phyloP scores from a whole-genome alignment of 2,113 vertebrate species.

The Rousettus leschenaultii region DNA sequence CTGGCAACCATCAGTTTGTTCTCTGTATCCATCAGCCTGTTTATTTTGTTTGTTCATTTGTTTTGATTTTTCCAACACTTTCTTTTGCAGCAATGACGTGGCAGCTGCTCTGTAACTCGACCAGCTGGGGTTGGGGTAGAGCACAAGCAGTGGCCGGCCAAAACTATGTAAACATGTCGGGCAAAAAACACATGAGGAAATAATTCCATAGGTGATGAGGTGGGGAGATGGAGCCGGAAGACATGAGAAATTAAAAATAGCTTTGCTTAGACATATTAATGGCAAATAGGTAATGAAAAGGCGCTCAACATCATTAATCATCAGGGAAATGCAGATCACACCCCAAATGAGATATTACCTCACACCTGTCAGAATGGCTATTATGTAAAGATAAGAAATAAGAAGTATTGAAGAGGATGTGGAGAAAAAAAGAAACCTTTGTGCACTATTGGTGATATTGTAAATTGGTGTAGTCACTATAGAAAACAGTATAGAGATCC shows the following conservation, averaged over 20 bases:
- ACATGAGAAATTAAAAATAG: neutral
- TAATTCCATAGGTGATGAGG: neutral
- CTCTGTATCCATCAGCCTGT: too few species aligned
- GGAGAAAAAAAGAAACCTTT: neutral
- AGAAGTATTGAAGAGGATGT: neutral
- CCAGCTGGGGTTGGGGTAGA: neutral
- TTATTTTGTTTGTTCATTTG: too few species aligned
- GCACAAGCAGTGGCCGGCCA: neutral
- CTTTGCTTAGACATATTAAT: neutral
- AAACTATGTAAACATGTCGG: neutral
- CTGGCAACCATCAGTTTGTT: too few species aligned
- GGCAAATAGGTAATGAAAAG: neutral
- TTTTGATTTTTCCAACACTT: neutral
- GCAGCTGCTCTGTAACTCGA: neutral
- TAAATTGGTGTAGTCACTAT: neutral
- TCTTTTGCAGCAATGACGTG: neutral
- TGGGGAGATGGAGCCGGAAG: neutral
- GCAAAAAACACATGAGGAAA: neutral
- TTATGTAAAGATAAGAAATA: neutral
- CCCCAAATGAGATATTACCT: neutral
- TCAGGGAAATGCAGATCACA: neutral
- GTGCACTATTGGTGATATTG: neutral
- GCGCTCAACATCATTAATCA: neutral
- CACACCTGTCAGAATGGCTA: neutral
- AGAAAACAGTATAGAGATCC: neutral